Conservation (phyloP, 2,113 vertebrate species). For the Procavia capensis region DNA sequence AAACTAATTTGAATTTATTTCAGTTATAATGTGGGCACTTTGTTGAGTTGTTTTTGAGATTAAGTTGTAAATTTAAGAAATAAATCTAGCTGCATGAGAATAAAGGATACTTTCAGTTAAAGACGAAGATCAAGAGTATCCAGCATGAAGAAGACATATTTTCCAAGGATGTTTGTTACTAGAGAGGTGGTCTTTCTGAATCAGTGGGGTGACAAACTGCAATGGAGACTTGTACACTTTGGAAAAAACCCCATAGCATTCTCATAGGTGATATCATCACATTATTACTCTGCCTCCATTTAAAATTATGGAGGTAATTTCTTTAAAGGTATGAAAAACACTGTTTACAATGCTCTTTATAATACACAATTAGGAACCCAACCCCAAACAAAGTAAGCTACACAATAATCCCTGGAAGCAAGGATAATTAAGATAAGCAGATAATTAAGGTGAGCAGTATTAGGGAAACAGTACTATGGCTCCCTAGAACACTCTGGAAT, state of each 20-base stretch:
- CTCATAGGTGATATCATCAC: background rate
- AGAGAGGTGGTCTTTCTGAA: background rate
- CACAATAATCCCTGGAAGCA: conserved; percentile 45
- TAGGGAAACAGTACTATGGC: background rate
- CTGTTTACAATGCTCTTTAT: conserved; percentile 59
- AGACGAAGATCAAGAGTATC: background rate
- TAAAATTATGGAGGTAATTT: background rate
- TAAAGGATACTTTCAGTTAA: background rate
- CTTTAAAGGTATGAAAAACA: conserved; percentile 21
- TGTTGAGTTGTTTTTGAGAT: background rate
- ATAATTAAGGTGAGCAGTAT: conserved; percentile 38
- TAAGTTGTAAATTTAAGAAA: background rate
- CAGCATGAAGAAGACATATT: background rate
- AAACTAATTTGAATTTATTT: conserved; percentile 28
- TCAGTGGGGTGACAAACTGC: background rate
- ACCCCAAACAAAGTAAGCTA: conserved; percentile 64
- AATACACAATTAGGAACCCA: conserved; percentile 58
- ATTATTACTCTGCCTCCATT: background rate
- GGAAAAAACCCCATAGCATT: background rate
- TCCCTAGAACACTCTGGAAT: background rate
- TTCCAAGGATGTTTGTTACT: background rate
- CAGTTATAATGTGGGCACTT: background rate
- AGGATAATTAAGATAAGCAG: conserved; percentile 60
- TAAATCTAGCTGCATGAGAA: background rate
- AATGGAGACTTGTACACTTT: background rate